Percentiles rank a stretch among this genome's conserved stretches.
These are phyloP conservation scores for Sander lucioperca DNA, from an alignment of 2,113 vertebrate species.

Conservation along the genomic window DNA sequence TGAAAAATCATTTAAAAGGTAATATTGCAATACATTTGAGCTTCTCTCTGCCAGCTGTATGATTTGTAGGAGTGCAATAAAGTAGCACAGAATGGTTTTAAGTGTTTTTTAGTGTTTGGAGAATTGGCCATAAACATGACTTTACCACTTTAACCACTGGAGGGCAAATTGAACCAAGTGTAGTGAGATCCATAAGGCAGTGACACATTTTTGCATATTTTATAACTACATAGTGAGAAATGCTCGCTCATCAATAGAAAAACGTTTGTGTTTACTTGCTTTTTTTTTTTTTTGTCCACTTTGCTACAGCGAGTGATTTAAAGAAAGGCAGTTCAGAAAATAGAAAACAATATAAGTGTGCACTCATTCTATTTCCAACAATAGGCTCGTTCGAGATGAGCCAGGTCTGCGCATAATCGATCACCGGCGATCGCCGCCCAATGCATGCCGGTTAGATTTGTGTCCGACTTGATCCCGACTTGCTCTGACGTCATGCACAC, in stretches of 20 bases:
- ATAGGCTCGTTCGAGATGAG: too few relatives aligned
- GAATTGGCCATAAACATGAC: background rate
- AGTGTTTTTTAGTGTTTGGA: background rate
- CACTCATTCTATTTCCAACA: background rate
- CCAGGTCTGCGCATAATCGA: too few relatives aligned
- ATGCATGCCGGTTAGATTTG: too few relatives aligned
- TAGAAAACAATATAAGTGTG: background rate
- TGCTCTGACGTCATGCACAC: too few relatives aligned
- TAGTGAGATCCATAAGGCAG: background rate
- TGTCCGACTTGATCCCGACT: too few relatives aligned
- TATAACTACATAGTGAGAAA: background rate
- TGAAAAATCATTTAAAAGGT: conserved; percentile 5
- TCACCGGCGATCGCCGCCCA: too few relatives aligned
- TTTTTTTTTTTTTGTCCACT: background rate
- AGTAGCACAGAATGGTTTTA: background rate
- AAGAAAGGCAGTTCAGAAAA: background rate
- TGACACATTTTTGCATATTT: background rate
- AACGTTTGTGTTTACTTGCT: background rate
- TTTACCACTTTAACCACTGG: background rate
- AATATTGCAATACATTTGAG: background rate
- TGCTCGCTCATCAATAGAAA: background rate
- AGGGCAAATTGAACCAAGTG: background rate
- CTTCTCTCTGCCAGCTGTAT: background rate
- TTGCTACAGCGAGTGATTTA: background rate
- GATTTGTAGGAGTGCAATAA: background rate